Conservation (phyloP, 2,797 vertebrate species). For the Pseudopleuronectes americanus region DNA sequence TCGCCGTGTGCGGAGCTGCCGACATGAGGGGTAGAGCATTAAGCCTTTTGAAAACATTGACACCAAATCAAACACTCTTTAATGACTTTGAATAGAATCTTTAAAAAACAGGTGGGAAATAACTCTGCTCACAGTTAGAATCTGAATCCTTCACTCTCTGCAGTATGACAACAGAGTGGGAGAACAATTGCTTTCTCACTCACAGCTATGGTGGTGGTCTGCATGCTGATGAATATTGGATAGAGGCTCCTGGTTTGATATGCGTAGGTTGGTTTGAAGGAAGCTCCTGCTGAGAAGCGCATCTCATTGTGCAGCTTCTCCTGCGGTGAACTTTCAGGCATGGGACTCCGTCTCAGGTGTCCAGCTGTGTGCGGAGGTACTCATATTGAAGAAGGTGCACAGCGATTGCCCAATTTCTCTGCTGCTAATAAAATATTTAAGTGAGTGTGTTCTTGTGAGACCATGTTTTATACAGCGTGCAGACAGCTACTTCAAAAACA, state of each 20-base stretch:
- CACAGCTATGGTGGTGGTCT: slow-evolving; percentile 8
- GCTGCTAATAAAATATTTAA: slow-evolving; percentile 63
- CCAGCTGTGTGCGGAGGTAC: slow-evolving; percentile 68
- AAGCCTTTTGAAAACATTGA: background rate
- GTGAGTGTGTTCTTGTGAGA: background rate
- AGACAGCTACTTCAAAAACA: slow-evolving; percentile 35
- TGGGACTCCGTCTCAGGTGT: slow-evolving; percentile 60
- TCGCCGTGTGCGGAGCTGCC: background rate
- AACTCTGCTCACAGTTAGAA: slow-evolving; percentile 9
- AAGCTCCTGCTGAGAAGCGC: slow-evolving; percentile 45
- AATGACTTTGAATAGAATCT: slow-evolving; percentile 19
- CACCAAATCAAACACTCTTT: slow-evolving; percentile 1
- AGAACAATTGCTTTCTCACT: slow-evolving; percentile 23
- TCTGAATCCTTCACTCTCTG: background rate
- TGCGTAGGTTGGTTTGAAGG: slow-evolving; percentile 32
- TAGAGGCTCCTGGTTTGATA: slow-evolving; percentile 40
- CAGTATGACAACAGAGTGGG: background rate
- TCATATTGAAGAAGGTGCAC: slow-evolving; percentile 54
- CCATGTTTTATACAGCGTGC: slow-evolving; percentile 10
- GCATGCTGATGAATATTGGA: slow-evolving; percentile 36
- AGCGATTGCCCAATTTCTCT: slow-evolving; percentile 66
- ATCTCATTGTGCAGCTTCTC: slow-evolving; percentile 45
- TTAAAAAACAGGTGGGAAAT: background rate
- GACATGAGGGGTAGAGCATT: background rate
- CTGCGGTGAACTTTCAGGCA: slow-evolving; percentile 47